phyloP scores from a whole-genome alignment of 2,888 invertebrate genomes.

The Catocala fraxini region DNA sequence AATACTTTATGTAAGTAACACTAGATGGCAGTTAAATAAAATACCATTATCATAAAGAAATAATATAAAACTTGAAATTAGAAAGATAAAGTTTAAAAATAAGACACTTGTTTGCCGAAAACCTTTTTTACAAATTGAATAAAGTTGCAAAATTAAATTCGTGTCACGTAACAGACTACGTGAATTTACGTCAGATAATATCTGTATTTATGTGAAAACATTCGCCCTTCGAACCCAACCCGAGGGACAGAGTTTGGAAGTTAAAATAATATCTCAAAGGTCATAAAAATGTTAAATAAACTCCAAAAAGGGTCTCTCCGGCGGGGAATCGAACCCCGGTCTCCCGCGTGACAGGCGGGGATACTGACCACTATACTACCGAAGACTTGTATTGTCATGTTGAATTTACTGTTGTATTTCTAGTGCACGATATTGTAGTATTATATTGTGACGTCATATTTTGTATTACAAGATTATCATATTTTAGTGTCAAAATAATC shows the following conservation, averaged over 20 bases:
- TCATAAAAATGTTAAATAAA: neutral
- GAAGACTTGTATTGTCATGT: constrained; percentile 62
- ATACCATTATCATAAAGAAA: too few species aligned
- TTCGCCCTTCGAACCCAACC: neutral
- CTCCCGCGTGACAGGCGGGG: constrained; percentile 89
- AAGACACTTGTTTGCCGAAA: too few species aligned
- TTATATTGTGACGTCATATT: too few species aligned
- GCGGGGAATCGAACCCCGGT: constrained; percentile 59
- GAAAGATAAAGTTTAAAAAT: too few species aligned
- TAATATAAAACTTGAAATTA: too few species aligned
- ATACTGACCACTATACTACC: constrained; percentile 88
- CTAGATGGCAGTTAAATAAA: neutral
- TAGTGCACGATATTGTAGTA: too few species aligned
- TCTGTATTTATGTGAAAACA: neutral
- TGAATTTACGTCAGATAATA: too few species aligned
- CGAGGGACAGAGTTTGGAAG: neutral
- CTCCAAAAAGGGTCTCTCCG: constrained; percentile 47
- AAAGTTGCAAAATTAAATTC: too few species aligned
- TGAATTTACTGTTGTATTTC: neutral
- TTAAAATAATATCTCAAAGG: neutral
- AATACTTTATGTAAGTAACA: neutral
- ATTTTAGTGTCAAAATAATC: too few species aligned
- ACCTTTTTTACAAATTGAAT: too few species aligned
- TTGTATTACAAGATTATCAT: too few species aligned
- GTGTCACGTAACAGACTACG: too few species aligned